A percentile compares a stretch with the other conserved stretches of the same genome.
These are phyloP conservation scores for Pocillopora meandrina DNA, from an alignment of 92 coral and sea anemone species.

Conservation along the genomic window DNA sequence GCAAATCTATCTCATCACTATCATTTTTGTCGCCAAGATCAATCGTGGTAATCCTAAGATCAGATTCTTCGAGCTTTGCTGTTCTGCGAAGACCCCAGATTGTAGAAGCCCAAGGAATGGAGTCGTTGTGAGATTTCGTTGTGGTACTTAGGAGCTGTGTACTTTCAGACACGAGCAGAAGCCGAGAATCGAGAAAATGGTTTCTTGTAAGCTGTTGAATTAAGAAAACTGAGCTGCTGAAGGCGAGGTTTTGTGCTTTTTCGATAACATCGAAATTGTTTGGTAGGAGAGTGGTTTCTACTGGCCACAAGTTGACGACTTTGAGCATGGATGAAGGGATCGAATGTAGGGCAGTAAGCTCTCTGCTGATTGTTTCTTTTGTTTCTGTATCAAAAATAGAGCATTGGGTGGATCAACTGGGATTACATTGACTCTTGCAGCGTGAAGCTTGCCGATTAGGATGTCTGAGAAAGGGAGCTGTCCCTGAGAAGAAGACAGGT, in stretches of 20 bases:
- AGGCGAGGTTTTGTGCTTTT: conserved; percentile 47
- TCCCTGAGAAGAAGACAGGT: conserved; percentile 43
- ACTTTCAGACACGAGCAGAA: conserved; percentile 47
- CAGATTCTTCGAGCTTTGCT: conserved; percentile 54
- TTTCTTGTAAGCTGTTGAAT: conserved; percentile 34
- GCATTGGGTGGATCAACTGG: conserved; percentile 16
- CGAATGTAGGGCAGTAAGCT: not conserved
- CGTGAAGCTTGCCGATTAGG: conserved; percentile 11
- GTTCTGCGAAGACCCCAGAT: conserved; percentile 75
- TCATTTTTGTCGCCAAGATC: conserved; percentile 49
- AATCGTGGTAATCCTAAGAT: conserved; percentile 39
- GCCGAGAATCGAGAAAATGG: conserved; percentile 9
- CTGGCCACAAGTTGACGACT: conserved; percentile 68
- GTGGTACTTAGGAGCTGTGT: conserved; percentile 33
- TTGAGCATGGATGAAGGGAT: conserved; percentile 13
- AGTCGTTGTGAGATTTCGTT: not conserved
- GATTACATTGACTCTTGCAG: conserved; percentile 15
- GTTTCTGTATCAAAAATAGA: not conserved
- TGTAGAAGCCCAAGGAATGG: conserved; percentile 42
- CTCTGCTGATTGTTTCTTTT: not conserved
- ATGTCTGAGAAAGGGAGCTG: not conserved
- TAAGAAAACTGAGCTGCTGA: conserved; percentile 44
- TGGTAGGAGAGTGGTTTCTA: conserved; percentile 36
- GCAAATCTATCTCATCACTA: conserved; percentile 26
- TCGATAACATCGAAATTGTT: conserved; percentile 26